Percentiles rank a stretch among this genome's conserved stretches.
phyloP scores from a whole-genome alignment of 2,888 invertebrate genomes.

The Temnothorax ravouxi region DNA sequence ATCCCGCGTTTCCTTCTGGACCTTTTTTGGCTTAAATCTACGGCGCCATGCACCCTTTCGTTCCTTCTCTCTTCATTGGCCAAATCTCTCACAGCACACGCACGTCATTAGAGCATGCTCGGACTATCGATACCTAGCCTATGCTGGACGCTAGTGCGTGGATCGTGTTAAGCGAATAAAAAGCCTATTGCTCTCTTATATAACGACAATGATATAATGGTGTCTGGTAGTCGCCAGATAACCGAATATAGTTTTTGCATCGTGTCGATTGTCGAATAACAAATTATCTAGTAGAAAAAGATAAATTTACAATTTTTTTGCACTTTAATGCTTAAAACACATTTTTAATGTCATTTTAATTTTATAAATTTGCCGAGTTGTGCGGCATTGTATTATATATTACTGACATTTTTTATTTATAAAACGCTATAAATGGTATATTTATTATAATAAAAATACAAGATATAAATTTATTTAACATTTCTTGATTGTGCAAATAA shows the following conservation, averaged over 20 bases:
- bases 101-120: conserved; percentile 83
- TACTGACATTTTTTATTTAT: not conserved
- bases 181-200: conserved; percentile 79
- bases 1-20: conserved; percentile 57
- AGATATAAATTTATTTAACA: not conserved
- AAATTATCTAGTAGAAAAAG: conserved; percentile 23
- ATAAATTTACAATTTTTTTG: not conserved
- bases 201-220: conserved; percentile 65
- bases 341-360: not conserved
- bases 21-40: conserved; percentile 72
- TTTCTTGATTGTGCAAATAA: not conserved
- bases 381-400: not conserved
- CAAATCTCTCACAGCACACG: conserved; percentile 85
- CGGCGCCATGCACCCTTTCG: conserved; percentile 76
- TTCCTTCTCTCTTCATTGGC: conserved; percentile 81
- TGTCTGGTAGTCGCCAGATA: conserved; percentile 43
- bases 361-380: not conserved
- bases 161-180: conserved; percentile 82
- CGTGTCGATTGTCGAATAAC: conserved; percentile 20
- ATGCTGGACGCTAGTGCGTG: conserved; percentile 80
- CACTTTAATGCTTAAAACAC: not conserved
- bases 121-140: conserved; percentile 82
- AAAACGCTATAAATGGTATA: not conserved
- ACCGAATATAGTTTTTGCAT: conserved; percentile 2
- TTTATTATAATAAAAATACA: not conserved